phyloP scores from a whole-genome alignment of 2,888 invertebrate species.

The Argyra leucocephala region DNA sequence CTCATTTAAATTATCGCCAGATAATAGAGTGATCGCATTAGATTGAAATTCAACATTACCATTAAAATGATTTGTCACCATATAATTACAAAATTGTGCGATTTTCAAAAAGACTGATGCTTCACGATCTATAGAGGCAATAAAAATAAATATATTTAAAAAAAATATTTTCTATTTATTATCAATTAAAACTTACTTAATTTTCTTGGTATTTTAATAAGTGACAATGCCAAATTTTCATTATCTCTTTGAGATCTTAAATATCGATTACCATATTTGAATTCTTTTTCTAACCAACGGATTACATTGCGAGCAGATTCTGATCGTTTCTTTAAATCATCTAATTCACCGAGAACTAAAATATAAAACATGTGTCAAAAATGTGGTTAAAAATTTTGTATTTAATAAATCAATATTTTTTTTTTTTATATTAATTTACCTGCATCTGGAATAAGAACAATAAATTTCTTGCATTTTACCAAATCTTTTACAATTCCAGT shows the following conservation, averaged over 20 bases:
- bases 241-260: slow-evolving; percentile 77
- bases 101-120: slow-evolving; percentile 41
- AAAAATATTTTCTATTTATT: neutral
- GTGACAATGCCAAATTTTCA: slow-evolving; percentile 63
- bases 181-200: slow-evolving; percentile 49
- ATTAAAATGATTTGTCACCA: slow-evolving; percentile 46
- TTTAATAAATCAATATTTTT: neutral
- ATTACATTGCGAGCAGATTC: slow-evolving; percentile 82
- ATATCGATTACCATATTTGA: slow-evolving; percentile 77
- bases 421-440: slow-evolving; percentile 50
- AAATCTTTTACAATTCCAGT: slow-evolving; percentile 71
- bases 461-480: slow-evolving; percentile 71
- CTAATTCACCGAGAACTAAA: slow-evolving; percentile 79
- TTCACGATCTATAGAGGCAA: slow-evolving; percentile 36
- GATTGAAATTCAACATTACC: slow-evolving; percentile 41
- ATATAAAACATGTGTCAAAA: slow-evolving; percentile 20
- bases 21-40: slow-evolving; percentile 65
- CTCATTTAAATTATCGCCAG: slow-evolving; percentile 49
- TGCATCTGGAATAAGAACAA: slow-evolving; percentile 77
- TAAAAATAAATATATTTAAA: slow-evolving; percentile 5
- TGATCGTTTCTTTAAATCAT: slow-evolving; percentile 76
- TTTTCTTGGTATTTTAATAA: slow-evolving; percentile 66
- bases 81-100: slow-evolving; percentile 42
- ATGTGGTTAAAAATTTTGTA: neutral
- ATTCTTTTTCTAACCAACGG: slow-evolving; percentile 83